These are phyloP conservation scores for Leptinotarsa texana DNA, from an alignment of 1,140 invertebrate genomes.

Conservation along the genomic window DNA sequence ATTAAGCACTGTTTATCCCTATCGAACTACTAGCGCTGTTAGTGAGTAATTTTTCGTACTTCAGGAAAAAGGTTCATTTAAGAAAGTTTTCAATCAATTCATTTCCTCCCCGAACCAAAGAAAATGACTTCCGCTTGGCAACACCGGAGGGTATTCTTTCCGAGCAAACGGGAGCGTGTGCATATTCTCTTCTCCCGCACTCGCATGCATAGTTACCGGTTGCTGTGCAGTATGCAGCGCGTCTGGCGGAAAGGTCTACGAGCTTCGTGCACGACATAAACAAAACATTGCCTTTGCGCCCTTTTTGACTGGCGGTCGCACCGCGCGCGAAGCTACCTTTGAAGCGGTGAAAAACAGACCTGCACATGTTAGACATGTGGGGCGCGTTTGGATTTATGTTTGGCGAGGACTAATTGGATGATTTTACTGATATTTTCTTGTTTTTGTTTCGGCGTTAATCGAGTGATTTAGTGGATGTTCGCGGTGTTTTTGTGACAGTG, in stretches of 20 bases:
- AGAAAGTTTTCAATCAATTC: no score
- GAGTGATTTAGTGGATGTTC: constrained; percentile 9
- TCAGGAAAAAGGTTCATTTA: no score
- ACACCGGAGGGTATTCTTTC: not conserved
- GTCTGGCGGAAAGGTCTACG: constrained; percentile 7
- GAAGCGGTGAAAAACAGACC: constrained; percentile 8
- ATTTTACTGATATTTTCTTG: not conserved
- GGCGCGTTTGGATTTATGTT: constrained; percentile 12
- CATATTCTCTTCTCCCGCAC: constrained; percentile 2
- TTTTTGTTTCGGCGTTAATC: constrained; percentile 1
- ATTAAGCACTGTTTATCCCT: no score
- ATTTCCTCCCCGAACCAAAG: not conserved
- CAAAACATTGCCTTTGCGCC: constrained; percentile 11
- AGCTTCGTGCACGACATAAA: not conserved
- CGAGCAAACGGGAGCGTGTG: not conserved
- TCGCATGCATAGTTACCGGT: constrained; percentile 2
- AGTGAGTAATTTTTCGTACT: no score
- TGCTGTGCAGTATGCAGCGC: not conserved
- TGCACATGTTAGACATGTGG: constrained; percentile 14
- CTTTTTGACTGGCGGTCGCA: constrained; percentile 12
- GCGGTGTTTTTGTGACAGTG: constrained; percentile 1
- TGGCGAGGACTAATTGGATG: constrained; percentile 14
- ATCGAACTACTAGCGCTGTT: no score
- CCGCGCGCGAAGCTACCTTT: not conserved
- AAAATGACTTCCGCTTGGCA: not conserved